A percentile compares a stretch with the other conserved stretches of the same genome.
Conservation (phyloP, 2,888 invertebrate genomes). For the Eupeodes latifasciatus region DNA sequence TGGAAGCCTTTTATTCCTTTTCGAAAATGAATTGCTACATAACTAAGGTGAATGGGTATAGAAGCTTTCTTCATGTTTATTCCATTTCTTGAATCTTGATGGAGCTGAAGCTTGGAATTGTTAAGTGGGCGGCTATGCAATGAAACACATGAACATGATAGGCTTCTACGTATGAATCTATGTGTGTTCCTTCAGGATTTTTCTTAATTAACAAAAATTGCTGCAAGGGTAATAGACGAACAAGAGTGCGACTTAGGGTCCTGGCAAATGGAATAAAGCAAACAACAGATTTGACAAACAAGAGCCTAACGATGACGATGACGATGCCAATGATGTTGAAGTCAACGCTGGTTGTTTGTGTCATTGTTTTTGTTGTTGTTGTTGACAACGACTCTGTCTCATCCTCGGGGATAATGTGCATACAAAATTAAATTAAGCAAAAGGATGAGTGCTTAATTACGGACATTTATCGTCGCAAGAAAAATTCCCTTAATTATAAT, state of each 20-base stretch:
- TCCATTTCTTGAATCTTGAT: conserved; percentile 25
- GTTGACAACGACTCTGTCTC: conserved; percentile 12
- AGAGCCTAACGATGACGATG: conserved; percentile 72
- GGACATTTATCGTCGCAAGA: conserved; percentile 81
- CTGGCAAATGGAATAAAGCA: conserved; percentile 74
- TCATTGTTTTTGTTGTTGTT: conserved; percentile 5
- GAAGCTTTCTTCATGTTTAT: conserved; percentile 32
- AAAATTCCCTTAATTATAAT: conserved; percentile 73
- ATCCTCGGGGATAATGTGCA: conserved; percentile 79
- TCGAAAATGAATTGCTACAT: conserved; percentile 1
- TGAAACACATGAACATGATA: background rate
- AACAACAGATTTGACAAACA: conserved; percentile 74
- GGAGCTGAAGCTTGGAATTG: conserved; percentile 42
- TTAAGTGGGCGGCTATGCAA: conserved; percentile 36
- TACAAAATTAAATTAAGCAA: conserved; percentile 84
- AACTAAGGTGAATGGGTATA: too few relatives aligned
- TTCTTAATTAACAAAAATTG: conserved; percentile 76
- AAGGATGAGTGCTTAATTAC: conserved; percentile 84
- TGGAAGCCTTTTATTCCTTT: conserved; percentile 54
- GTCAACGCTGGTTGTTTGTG: background rate
- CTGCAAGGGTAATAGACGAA: conserved; percentile 76
- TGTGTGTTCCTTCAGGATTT: conserved; percentile 70
- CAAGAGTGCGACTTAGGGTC: conserved; percentile 71
- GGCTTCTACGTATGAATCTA: background rate
- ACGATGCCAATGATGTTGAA: conserved; percentile 33